phyloP scores from a whole-genome alignment of 2,113 vertebrate species.

The Lates calcarifer region DNA sequence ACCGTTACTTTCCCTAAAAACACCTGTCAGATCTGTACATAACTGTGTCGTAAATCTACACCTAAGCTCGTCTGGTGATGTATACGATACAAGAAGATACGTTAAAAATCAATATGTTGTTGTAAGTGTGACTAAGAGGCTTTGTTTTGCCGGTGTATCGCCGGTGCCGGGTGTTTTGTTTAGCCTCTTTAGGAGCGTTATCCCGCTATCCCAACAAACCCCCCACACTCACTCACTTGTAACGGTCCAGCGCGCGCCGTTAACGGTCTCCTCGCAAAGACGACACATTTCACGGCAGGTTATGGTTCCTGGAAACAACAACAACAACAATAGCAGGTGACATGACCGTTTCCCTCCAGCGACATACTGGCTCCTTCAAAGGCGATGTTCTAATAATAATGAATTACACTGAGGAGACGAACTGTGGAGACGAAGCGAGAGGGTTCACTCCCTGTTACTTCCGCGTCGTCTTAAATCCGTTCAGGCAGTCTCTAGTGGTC shows the following conservation, averaged over 20 bases:
- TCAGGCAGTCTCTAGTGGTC: background rate
- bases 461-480: conserved; percentile 50
- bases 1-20: conserved; percentile 62
- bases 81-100: background rate
- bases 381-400: conserved; percentile 82
- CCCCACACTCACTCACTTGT: conserved; percentile 75
- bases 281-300: conserved; percentile 49
- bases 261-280: conserved; percentile 38
- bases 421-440: conserved; percentile 40
- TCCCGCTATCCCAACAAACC: conserved; percentile 42
- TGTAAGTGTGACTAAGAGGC: background rate
- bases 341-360: conserved; percentile 27
- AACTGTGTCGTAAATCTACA: background rate
- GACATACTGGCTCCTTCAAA: conserved; percentile 66
- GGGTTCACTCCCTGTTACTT: conserved; percentile 41
- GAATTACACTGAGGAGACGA: conserved; percentile 45
- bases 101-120: background rate
- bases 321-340: conserved; percentile 57
- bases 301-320: conserved; percentile 62
- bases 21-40: conserved; percentile 31
- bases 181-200: conserved; percentile 50
- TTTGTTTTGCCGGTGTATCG: conserved; percentile 35
- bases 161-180: conserved; percentile 35
- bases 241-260: conserved; percentile 39
- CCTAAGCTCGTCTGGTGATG: rapidly evolving